Conservation (phyloP, 2,113 vertebrate genomes). For the Haplotaxodon microlepis region DNA sequence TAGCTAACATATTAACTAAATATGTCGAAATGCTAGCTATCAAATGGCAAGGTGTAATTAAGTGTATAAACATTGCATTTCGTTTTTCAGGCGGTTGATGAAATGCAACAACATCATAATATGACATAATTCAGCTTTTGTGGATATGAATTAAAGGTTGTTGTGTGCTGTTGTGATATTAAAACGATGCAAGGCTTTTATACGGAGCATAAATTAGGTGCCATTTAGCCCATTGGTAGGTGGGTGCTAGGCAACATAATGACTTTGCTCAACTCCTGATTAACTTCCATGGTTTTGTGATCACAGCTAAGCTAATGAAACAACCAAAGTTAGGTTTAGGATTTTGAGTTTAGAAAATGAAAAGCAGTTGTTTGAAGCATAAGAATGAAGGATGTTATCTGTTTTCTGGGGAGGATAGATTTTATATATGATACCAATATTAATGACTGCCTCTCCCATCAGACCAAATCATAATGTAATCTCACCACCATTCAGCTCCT, state of each 20-base stretch:
- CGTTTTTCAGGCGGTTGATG: neutral
- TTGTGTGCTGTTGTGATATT: neutral
- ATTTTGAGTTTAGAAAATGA: neutral
- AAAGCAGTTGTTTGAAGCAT: neutral
- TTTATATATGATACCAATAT: neutral
- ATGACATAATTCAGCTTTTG: neutral
- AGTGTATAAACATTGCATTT: neutral
- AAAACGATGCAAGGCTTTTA: neutral
- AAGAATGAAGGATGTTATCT: neutral
- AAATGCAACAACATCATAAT: neutral
- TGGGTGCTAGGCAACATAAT: neutral
- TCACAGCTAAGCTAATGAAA: neutral
- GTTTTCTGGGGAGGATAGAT: neutral
- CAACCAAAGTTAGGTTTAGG: neutral
- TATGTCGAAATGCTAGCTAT: accelerated
- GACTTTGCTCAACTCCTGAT: neutral
- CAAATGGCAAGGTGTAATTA: neutral
- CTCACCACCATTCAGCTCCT: neutral
- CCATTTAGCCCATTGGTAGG: neutral
- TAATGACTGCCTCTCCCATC: neutral
- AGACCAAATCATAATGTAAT: neutral
- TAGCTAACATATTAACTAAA: neutral
- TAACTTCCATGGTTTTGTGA: neutral
- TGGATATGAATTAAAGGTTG: neutral
- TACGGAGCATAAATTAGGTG: neutral